Evolutionary conservation across 2,797 vertebrate species (phyloP), one percentile per base, ranked within the genome.

Genomic region (Limnodromus scolopaceus): DNA sequence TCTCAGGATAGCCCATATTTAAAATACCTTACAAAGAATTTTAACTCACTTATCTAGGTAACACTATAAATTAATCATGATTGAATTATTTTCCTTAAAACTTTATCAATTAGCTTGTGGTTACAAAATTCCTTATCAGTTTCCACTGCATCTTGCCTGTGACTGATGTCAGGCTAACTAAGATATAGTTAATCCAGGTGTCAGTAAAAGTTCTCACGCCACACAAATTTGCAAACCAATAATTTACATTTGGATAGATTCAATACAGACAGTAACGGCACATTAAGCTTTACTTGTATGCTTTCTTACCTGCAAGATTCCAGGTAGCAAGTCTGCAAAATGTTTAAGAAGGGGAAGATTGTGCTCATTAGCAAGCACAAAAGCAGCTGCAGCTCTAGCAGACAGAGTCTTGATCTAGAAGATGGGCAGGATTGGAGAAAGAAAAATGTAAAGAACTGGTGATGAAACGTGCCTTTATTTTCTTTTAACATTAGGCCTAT

Each of bases 321-420:
- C 99, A 1, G 99, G 99, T 60, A 99, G 97, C 88, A 99, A 98
- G 97, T 99, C 99, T 28, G 99, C 96, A 94, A 99, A 99, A 96
- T 99, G 99, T 97, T 99, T 99, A 83, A 99, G 98, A 58, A 99
- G 98, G 8, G 98, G 98, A 5, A 98, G 97, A 97, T 99, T 99
- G 96, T 99, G 97, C 94, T 99, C 99, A 38, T 99, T 99, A 82
- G 99, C 99, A 95, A 99, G 98, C 39, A 99, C 98, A 93, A 99
- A 99, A 4, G 99, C 99, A 17, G 99, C 98, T 2, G 99, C 99
- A 51, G 99, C 99, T 87, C 99, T 98, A 74, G 99, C 99, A 27
- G 99, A 99, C 72, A 99, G 89, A 27, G 98, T 99, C 34, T 98
- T 99, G 95, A 99, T 99, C 99, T 99, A 96, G 19, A 97, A 96